These are phyloP conservation scores for Drosophila nr. medialis DNA, from an alignment of 2,888 invertebrate species.

Conservation along the genomic window DNA sequence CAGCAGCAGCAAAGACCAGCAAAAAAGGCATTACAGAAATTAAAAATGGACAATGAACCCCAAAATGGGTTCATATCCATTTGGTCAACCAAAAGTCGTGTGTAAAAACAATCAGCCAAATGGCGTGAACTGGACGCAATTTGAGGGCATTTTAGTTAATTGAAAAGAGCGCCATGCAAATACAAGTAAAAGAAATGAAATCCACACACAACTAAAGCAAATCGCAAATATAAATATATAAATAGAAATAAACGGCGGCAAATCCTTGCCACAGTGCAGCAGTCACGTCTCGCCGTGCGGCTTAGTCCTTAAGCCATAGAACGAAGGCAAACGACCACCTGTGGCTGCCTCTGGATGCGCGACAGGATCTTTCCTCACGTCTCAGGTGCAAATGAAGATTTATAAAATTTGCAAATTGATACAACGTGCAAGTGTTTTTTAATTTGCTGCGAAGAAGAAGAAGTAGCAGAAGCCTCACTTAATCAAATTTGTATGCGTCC, in stretches of 20 bases:
- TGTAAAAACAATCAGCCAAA: constrained; percentile 78
- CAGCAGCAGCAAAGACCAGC: constrained; percentile 52
- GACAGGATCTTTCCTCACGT: constrained; percentile 48
- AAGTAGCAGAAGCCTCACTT: constrained; percentile 40
- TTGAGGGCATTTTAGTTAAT: constrained; percentile 82
- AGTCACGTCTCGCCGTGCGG: constrained; percentile 63
- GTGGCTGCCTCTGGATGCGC: constrained; percentile 53
- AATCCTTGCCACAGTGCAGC: constrained; percentile 59
- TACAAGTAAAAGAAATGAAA: constrained; percentile 49
- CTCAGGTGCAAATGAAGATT: constrained; percentile 82
- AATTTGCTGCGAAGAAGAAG: constrained; percentile 48
- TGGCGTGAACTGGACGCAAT: constrained; percentile 70
- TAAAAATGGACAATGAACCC: constrained; percentile 68
- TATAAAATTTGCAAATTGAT: constrained; percentile 80
- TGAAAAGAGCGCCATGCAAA: constrained; percentile 77
- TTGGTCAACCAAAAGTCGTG: constrained; percentile 37
- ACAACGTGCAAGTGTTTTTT: constrained; percentile 76
- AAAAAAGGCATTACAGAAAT: constrained; percentile 72
- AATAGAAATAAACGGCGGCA: constrained; percentile 46
- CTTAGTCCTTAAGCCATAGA: constrained; percentile 35
- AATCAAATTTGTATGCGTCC: constrained; percentile 81
- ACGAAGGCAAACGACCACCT: constrained; percentile 57
- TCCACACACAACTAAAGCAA: constrained; percentile 11
- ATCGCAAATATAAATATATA: constrained; percentile 17
- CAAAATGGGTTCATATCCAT: constrained; percentile 36